Conservation (phyloP, 2,888 invertebrate species). For the Pycnomerus fuliginosus region DNA sequence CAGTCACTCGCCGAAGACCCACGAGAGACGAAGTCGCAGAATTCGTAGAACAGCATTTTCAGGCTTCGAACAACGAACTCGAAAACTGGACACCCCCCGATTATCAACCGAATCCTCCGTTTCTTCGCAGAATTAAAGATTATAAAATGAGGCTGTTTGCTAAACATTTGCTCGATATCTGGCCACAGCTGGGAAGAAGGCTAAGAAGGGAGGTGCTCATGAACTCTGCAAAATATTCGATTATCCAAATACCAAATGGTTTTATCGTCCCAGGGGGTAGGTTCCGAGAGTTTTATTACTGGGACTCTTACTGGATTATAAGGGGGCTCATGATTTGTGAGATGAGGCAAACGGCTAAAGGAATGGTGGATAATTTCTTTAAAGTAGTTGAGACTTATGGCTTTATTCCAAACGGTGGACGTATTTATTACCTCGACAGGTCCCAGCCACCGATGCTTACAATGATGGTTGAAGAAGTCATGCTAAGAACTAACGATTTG, state of each 20-base stretch:
- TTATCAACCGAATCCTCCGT: conserved; percentile 59
- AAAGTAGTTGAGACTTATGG: conserved; percentile 66
- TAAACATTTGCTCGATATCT: conserved; percentile 59
- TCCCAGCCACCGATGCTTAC: conserved; percentile 73
- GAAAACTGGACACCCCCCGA: conserved; percentile 62
- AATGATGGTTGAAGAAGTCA: conserved; percentile 62
- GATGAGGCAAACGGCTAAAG: conserved; percentile 71
- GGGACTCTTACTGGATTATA: conserved; percentile 88
- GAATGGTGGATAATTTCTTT: conserved; percentile 77
- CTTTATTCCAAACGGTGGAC: conserved; percentile 75
- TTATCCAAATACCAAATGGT: conserved; percentile 54
- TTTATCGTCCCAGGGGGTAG: conserved; percentile 73
- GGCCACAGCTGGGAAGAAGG: conserved; percentile 62
- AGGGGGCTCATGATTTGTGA: conserved; percentile 75
- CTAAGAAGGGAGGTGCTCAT: conserved; percentile 60
- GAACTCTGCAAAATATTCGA: conserved; percentile 51
- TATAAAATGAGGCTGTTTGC: conserved; percentile 59
- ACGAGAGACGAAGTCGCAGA: conserved; percentile 53
- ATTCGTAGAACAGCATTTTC: conserved; percentile 62
- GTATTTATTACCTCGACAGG: conserved; percentile 72
- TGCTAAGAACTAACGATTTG: conserved; percentile 60
- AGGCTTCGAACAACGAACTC: conserved; percentile 58
- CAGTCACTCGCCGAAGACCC: conserved; percentile 53
- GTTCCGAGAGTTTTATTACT: conserved; percentile 77
- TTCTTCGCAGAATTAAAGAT: conserved; percentile 67